Conservation (phyloP, 2,797 vertebrate species). For the Aplochiton taeniatus region DNA sequence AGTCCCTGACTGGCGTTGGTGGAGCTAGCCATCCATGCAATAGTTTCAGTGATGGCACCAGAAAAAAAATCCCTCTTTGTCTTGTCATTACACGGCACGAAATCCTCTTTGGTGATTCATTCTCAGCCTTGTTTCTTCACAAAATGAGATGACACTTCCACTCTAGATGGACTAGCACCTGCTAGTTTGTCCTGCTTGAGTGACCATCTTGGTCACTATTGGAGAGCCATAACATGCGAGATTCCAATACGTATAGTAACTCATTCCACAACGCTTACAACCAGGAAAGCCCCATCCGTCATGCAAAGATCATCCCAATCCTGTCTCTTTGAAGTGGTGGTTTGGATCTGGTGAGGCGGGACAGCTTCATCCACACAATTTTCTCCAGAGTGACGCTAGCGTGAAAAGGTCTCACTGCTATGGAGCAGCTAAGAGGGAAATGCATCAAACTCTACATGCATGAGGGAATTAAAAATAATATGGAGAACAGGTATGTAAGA, state of each 20-base stretch:
- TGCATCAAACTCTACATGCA: conserved; percentile 36
- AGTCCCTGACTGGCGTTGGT: conserved; percentile 35
- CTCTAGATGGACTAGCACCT: conserved; percentile 17
- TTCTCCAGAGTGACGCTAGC: conserved; percentile 34
- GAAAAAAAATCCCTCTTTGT: conserved; percentile 15
- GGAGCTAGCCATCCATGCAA: conserved; percentile 36
- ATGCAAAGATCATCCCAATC: conserved; percentile 68
- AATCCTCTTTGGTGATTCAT: background rate
- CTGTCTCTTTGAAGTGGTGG: conserved; percentile 71
- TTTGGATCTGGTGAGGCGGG: conserved; percentile 58
- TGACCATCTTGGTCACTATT: conserved; percentile 16
- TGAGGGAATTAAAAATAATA: conserved; percentile 50
- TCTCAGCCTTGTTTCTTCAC: conserved; percentile 19
- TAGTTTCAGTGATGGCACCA: conserved; percentile 9
- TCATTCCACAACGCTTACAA: conserved; percentile 47
- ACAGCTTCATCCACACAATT: conserved; percentile 53
- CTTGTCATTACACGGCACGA: conserved; percentile 35
- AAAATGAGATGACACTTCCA: conserved; percentile 28
- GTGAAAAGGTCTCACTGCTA: conserved; percentile 28
- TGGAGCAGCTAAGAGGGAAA: conserved; percentile 45
- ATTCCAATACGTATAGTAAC: conserved; percentile 33
- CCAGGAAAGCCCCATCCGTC: conserved; percentile 69
- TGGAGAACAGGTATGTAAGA: conserved; percentile 60
- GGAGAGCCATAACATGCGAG: conserved; percentile 36
- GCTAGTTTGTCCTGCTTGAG: background rate